Percentiles rank a stretch among this genome's conserved stretches.
Conservation (phyloP, 2,888 invertebrate species). For the Cristatella mucedo region DNA sequence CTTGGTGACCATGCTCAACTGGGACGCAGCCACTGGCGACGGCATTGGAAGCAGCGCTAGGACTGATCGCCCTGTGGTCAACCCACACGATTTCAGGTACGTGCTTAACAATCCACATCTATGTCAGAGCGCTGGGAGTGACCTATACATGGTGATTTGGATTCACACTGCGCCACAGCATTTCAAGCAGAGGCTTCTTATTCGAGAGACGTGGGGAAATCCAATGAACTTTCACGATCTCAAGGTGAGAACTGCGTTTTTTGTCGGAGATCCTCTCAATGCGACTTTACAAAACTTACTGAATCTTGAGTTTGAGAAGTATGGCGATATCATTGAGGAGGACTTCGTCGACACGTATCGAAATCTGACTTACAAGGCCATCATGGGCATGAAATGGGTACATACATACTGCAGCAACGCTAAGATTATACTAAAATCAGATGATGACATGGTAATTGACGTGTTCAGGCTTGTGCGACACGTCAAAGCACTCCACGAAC, state of each 20-base stretch:
- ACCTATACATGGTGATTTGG: slow-evolving; percentile 20
- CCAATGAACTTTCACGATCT: neutral
- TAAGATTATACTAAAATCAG: slow-evolving; percentile 37
- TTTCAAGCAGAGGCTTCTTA: slow-evolving; percentile 24
- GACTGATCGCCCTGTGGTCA: no score
- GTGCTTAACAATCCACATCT: neutral
- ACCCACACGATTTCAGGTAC: slow-evolving; percentile 2
- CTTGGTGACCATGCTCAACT: no score
- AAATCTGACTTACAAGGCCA: slow-evolving; percentile 40
- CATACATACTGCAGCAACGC: slow-evolving; percentile 30
- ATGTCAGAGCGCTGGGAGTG: neutral
- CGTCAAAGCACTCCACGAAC: slow-evolving; percentile 14
- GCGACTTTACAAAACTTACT: slow-evolving; percentile 19
- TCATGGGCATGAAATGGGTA: slow-evolving; percentile 39
- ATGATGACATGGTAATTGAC: slow-evolving; percentile 41
- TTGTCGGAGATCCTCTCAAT: slow-evolving; percentile 24
- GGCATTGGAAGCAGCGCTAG: no score
- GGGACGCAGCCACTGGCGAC: no score
- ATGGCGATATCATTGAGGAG: slow-evolving; percentile 33
- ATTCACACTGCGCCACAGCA: slow-evolving; percentile 33
- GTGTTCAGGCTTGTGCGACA: slow-evolving; percentile 36
- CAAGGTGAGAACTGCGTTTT: slow-evolving; percentile 23
- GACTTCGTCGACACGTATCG: slow-evolving; percentile 38
- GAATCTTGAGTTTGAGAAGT: slow-evolving; percentile 23
- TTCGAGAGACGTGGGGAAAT: slow-evolving; percentile 34